phyloP scores from a whole-genome alignment of 2,113 vertebrate species.

The Epinephelus fuscoguttatus region DNA sequence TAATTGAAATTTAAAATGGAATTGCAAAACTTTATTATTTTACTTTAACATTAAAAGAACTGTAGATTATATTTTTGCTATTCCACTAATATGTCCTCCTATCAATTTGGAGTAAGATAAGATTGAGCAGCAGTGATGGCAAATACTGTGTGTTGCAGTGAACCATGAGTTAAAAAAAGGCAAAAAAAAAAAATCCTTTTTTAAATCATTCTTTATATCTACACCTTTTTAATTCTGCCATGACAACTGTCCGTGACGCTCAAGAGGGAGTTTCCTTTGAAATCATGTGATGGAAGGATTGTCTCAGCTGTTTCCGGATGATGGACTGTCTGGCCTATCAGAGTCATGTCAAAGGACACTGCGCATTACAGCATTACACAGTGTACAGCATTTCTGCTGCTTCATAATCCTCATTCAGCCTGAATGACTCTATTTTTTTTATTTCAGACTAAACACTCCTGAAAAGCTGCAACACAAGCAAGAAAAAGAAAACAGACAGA shows the following conservation, averaged over 20 bases:
- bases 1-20: not conserved
- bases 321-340: slow-evolving; percentile 1
- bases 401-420: slow-evolving; percentile 6
- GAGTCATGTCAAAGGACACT: slow-evolving; percentile 6
- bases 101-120: not conserved
- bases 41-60: not conserved
- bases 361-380: slow-evolving; percentile 23
- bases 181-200: not conserved
- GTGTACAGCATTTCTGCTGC: not conserved
- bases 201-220: not conserved
- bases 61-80: not conserved
- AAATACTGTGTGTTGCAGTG: not conserved
- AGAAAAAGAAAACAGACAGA: not conserved
- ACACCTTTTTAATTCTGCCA: not conserved
- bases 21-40: not conserved
- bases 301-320: slow-evolving; percentile 6
- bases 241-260: not conserved
- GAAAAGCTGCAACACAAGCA: slow-evolving; percentile 8
- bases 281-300: slow-evolving; percentile 23
- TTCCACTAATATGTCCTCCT: not conserved
- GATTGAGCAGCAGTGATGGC: not conserved
- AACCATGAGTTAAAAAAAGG: not conserved
- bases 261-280: not conserved
- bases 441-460: not conserved
- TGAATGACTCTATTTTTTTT: not conserved